These are phyloP conservation scores for Crepidodera aurea DNA, from an alignment of 2,888 invertebrate genomes.

Conservation along the genomic window DNA sequence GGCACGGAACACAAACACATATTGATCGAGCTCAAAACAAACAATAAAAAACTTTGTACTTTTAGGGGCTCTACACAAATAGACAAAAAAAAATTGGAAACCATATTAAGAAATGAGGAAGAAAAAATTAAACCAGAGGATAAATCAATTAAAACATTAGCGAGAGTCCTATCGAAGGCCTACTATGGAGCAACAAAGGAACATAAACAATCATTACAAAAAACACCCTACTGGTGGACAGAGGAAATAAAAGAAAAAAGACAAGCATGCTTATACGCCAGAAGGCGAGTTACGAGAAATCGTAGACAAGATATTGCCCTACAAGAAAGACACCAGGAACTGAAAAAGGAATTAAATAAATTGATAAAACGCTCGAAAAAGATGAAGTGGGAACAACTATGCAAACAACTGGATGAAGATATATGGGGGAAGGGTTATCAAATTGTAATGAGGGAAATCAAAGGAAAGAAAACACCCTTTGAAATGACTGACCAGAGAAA, in stretches of 20 bases:
- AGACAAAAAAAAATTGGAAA: no score
- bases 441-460: conserved; percentile 6
- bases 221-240: conserved; percentile 26
- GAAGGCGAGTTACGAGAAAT: conserved; percentile 1
- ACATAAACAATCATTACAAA: no score
- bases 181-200: no score
- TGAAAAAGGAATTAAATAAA: background rate
- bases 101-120: no score
- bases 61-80: no score
- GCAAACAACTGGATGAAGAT: conserved; percentile 12
- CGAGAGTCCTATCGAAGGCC: background rate
- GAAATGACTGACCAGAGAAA: background rate
- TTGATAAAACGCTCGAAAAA: background rate
- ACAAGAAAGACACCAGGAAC: background rate
- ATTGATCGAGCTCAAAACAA: background rate
- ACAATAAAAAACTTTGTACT: background rate
- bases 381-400: conserved; percentile 10
- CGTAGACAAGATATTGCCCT: background rate
- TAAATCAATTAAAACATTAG: background rate
- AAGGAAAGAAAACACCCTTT: background rate
- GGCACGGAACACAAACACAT: background rate
- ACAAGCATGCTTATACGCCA: background rate
- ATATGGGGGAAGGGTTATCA: conserved; percentile 21
- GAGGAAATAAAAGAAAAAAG: conserved; percentile 1
- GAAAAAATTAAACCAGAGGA: background rate